Conservation (phyloP, 2,113 vertebrate species). For the Hippocampus comes region DNA sequence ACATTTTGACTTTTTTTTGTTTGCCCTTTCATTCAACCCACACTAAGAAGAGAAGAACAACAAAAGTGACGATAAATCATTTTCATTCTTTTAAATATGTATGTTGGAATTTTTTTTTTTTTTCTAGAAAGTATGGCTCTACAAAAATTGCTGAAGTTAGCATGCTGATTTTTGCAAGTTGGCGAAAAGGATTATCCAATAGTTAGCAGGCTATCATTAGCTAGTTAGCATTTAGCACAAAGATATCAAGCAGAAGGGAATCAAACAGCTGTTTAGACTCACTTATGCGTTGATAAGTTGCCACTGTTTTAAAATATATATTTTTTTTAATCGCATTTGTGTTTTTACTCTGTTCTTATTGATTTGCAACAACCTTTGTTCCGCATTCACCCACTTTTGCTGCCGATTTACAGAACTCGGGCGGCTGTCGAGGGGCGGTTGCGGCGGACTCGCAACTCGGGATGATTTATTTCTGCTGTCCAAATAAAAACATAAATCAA, state of each 20-base stretch:
- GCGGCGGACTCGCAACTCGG: conserved; percentile 70
- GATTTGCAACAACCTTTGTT: not conserved
- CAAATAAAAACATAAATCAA: conserved; percentile 78
- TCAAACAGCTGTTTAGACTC: too few species aligned
- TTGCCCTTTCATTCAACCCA: too few species aligned
- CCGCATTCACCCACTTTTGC: not conserved
- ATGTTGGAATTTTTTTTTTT: too few species aligned
- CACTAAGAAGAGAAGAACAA: too few species aligned
- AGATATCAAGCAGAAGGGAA: not conserved
- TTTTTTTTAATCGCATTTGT: not conserved
- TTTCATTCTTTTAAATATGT: too few species aligned
- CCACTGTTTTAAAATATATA: not conserved
- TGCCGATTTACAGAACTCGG: conserved; percentile 16
- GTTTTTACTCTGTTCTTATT: not conserved
- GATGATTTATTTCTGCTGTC: conserved; percentile 75
- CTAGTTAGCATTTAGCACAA: not conserved
- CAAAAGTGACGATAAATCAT: too few species aligned
- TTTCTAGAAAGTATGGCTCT: not conserved
- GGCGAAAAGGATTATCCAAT: too few species aligned
- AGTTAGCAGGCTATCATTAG: not conserved
- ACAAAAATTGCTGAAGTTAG: not conserved
- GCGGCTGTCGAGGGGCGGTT: conserved; percentile 59
- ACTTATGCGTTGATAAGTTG: too few species aligned
- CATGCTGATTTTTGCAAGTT: too few species aligned
- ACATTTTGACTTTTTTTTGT: too few species aligned